phyloP scores from a whole-genome alignment of 2,888 invertebrate genomes.

The Agrenia bidenticulata region DNA sequence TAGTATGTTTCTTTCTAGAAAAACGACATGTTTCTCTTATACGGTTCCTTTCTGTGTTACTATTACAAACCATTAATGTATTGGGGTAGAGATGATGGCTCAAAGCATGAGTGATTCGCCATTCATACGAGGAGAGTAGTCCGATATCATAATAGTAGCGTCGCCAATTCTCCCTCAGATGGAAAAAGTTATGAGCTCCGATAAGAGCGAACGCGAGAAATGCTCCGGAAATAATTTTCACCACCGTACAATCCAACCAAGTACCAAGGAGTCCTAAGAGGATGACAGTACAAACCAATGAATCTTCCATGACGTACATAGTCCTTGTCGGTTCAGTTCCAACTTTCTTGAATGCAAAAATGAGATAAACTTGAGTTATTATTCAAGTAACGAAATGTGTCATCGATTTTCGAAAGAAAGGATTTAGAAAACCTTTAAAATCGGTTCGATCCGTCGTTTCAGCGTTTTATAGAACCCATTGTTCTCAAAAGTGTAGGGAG shows the following conservation, averaged over 20 bases:
- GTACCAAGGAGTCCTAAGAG: constrained; percentile 26
- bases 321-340: constrained; percentile 45
- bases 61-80: constrained; percentile 45
- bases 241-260: constrained; percentile 14
- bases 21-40: no score
- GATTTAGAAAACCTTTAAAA: constrained; percentile 35
- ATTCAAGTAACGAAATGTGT: neutral
- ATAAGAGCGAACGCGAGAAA: constrained; percentile 40
- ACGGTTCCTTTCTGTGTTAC: neutral
- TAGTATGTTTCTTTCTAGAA: no score
- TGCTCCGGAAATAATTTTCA: constrained; percentile 39
- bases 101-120: constrained; percentile 53
- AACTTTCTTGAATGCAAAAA: constrained; percentile 23
- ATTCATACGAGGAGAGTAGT: constrained; percentile 52
- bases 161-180: constrained; percentile 53
- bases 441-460: constrained; percentile 44
- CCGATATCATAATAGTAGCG: constrained; percentile 53
- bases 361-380: neutral
- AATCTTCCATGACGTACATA: constrained; percentile 40
- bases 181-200: constrained; percentile 54
- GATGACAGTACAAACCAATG: constrained; percentile 31
- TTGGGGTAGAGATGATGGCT: constrained; percentile 54
- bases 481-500: constrained; percentile 53
- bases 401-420: neutral
- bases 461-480: constrained; percentile 54